Base-by-base conservation (phyloP, 2,113 vertebrate species). In the Saguinus midas region DNA sequence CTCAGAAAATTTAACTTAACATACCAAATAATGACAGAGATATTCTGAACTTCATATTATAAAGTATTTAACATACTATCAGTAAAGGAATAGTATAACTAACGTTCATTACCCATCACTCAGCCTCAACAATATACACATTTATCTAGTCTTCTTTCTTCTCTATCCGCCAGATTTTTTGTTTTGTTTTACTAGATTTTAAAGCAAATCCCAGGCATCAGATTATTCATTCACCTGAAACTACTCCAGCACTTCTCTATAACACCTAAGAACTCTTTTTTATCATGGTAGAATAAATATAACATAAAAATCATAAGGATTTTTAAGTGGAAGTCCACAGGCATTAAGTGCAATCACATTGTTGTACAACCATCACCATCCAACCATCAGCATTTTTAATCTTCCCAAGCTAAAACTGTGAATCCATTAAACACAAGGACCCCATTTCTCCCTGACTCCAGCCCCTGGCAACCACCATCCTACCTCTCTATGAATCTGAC, bases 1-100 rank as follows among this genome's bases (percentile, higher is more conserved):
- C 50, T 94, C 52, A 75, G 48, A 87, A 95, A 90, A 84, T 87
- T 73, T 43, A 96, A 89, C 2, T 81, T 23, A 37, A 76, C 20
- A 55, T 70, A 80, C 10, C 35, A 73, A 82, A 94, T 50, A 10
- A 64, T 13, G 1, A 75, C 21, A 80, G 40, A 83, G 29, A 18
- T 81, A 45, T 78, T 75, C 76, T 55, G 40, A 94, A 80, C 16
- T 94, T 35, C 52, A 1, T 48, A 16, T 75, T 79, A 29, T 43
- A 57, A 37, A 85, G 8, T 72, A 43, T 64, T 88, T 61, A 93
- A 64, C 1, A 8, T 40, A 40, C 25, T 20, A 2, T 20, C 96
- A 66, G 58, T 35, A 20, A 90, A 89, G 32, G 17, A 35, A 32
- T 11, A 52, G 1, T 12, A 3, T 25, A 40, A 70, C 48, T 20